These are phyloP conservation scores for Alviniconcha marisindica DNA, from an alignment of 1,140 invertebrate genomes.

Conservation along the genomic window DNA sequence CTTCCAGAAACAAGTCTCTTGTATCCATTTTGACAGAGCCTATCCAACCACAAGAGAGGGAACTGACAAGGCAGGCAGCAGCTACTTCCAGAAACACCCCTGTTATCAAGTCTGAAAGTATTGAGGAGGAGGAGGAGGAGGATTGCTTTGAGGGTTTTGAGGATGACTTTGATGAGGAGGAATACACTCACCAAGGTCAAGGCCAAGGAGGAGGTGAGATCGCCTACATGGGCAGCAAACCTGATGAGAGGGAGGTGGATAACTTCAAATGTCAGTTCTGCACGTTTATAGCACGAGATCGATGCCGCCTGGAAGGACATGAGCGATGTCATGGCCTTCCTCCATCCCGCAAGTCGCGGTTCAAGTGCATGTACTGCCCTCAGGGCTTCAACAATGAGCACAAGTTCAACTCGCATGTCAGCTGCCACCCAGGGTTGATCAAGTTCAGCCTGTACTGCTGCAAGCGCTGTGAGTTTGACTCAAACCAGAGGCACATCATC, in stretches of 20 bases:
- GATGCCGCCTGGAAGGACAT: constrained; percentile 45
- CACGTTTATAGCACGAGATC: constrained; percentile 53
- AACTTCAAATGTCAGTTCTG: constrained; percentile 52
- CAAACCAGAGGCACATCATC: constrained; percentile 50
- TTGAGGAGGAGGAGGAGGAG: constrained; percentile 14
- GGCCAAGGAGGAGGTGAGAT: constrained; percentile 3
- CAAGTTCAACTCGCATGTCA: constrained; percentile 52
- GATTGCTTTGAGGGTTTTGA: background rate
- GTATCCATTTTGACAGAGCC: constrained; percentile 33
- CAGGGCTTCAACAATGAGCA: constrained; percentile 53
- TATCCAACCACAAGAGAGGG: constrained; percentile 21
- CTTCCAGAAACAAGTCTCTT: constrained; percentile 6
- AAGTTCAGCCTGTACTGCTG: constrained; percentile 50
- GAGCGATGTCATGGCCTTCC: constrained; percentile 49
- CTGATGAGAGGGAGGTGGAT: constrained; percentile 41
- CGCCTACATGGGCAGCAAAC: constrained; percentile 29
- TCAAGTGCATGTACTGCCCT: constrained; percentile 56
- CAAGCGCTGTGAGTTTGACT: constrained; percentile 54
- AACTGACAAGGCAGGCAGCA: background rate
- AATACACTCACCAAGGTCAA: constrained; percentile 11
- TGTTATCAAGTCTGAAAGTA: background rate
- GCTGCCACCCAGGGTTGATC: constrained; percentile 54
- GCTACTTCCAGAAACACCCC: background rate
- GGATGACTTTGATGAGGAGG: constrained; percentile 35
- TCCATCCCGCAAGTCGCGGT: constrained; percentile 47